Conservation (phyloP, 2,797 vertebrate species). For the Centroberyx gerrardi region DNA sequence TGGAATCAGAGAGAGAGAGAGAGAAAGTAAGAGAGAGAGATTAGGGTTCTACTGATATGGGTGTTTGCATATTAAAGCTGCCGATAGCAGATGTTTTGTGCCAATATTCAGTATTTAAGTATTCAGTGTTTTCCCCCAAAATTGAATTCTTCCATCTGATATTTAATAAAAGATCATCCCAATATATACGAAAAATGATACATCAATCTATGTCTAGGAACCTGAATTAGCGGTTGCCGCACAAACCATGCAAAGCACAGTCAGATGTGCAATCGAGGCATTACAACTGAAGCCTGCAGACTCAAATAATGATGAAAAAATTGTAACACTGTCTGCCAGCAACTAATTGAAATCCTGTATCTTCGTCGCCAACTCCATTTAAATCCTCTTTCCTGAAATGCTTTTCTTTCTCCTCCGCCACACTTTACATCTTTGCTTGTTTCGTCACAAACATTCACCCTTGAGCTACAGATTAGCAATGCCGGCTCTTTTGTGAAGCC, state of each 20-base stretch:
- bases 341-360: slow-evolving; percentile 51
- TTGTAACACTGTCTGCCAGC: not conserved
- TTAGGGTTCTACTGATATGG: not conserved
- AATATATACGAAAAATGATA: not conserved
- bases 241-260: not conserved
- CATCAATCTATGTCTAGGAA: too few relatives aligned
- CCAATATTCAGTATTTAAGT: too few relatives aligned
- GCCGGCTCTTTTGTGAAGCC: slow-evolving; percentile 80
- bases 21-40: too few relatives aligned
- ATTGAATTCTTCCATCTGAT: too few relatives aligned
- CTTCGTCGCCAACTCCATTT: slow-evolving; percentile 51
- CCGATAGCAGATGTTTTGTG: not conserved
- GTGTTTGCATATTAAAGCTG: not conserved
- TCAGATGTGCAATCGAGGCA: not conserved
- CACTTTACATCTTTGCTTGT: slow-evolving; percentile 60
- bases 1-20: not conserved
- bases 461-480: slow-evolving; percentile 84
- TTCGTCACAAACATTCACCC: slow-evolving; percentile 83
- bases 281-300: slow-evolving; percentile 12
- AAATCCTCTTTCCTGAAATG: slow-evolving; percentile 55
- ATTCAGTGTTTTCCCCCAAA: too few relatives aligned
- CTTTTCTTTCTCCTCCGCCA: slow-evolving; percentile 45
- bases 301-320: slow-evolving; percentile 28
- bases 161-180: too few relatives aligned
- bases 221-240: not conserved